phyloP scores from a whole-genome alignment of 2,113 vertebrate species.

The Anthoscopus minutus region DNA sequence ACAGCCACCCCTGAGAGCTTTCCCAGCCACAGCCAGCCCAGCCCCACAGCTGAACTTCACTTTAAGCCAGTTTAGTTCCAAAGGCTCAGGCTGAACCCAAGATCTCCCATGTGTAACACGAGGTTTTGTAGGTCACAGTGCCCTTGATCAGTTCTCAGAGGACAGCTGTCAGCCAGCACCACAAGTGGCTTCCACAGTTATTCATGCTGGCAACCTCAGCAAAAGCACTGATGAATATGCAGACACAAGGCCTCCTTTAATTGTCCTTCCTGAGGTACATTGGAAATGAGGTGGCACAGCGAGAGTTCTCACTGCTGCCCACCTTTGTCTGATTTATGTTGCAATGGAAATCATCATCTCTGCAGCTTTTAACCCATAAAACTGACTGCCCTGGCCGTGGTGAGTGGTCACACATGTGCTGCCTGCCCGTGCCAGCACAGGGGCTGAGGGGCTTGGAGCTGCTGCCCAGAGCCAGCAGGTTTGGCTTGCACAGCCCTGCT shows the following conservation, averaged over 20 bases:
- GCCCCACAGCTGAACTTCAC: not conserved
- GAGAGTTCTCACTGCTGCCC: not conserved
- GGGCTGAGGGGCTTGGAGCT: not conserved
- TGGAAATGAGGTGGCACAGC: not conserved
- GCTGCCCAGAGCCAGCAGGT: not conserved
- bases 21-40: not conserved
- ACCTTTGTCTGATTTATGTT: not conserved
- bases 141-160: not conserved
- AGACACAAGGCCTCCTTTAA: not conserved
- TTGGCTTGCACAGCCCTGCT: not conserved
- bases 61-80: not conserved
- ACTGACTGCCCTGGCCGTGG: accelerated
- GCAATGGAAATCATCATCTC: not conserved
- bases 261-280: not conserved
- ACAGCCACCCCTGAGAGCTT: not conserved
- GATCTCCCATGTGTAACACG: not conserved
- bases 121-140: not conserved
- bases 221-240: not conserved
- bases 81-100: not conserved
- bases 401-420: not conserved
- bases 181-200: not conserved
- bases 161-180: not conserved
- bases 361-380: not conserved
- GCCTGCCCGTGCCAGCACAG: not conserved
- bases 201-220: not conserved